Percentiles rank a stretch among this genome's conserved stretches.
Evolutionary conservation across 1,140 invertebrate genomes (phyloP).

Genomic region (Drosophila pseudoobscura): DNA sequence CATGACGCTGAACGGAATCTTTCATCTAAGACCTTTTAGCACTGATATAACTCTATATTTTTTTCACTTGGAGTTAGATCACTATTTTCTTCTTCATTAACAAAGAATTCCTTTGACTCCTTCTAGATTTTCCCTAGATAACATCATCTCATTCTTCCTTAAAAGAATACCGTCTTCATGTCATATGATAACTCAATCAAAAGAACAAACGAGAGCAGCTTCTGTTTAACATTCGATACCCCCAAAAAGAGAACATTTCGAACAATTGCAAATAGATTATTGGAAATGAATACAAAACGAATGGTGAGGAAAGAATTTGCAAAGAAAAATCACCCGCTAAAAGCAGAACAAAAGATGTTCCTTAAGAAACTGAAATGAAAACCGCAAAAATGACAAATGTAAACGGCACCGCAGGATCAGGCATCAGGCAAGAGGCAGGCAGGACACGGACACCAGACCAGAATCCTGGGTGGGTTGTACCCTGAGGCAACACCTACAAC

Average conservation of each 20-base stretch:
- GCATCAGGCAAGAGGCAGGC: conserved; percentile 5
- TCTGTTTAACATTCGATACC: conserved; percentile 37
- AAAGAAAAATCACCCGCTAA: conserved; percentile 2
- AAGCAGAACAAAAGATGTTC: conserved; percentile 37
- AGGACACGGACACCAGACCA: conserved; percentile 14
- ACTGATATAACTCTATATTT: too few relatives aligned
- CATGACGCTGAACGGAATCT: neutral
- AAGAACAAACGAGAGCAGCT: conserved; percentile 15
- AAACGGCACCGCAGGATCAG: conserved; percentile 64
- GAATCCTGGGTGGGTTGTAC: conserved; percentile 61
- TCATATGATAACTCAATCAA: conserved; percentile 37
- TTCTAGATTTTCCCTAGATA: neutral
- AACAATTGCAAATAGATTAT: conserved; percentile 59
- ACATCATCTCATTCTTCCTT: neutral
- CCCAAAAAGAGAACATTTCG: conserved; percentile 24
- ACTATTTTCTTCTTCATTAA: neutral
- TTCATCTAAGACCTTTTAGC: neutral
- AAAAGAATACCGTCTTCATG: neutral
- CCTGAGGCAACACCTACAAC: conserved; percentile 65
- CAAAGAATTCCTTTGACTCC: neutral
- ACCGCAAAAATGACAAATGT: conserved; percentile 76
- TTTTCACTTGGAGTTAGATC: too few relatives aligned
- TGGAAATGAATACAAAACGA: conserved; percentile 66
- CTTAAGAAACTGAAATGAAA: conserved; percentile 33
- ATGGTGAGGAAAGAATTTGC: conserved; percentile 30